These are phyloP conservation scores for Ageneiosus marmoratus DNA, from an alignment of 2,113 vertebrate species.

Conservation along the genomic window DNA sequence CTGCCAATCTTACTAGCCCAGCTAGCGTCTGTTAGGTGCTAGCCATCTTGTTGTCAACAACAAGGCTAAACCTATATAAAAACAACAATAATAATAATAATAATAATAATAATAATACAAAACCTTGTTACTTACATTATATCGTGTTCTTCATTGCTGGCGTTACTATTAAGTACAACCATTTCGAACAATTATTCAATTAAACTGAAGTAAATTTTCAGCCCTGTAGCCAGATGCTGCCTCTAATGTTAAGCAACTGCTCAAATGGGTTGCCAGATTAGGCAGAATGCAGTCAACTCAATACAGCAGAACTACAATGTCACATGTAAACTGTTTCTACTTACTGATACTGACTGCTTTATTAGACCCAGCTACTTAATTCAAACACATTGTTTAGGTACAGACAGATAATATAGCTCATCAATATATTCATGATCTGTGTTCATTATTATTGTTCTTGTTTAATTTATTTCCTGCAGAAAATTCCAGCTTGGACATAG, in stretches of 20 bases:
- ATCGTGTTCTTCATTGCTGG: conserved; percentile 69
- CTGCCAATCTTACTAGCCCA: too few species aligned
- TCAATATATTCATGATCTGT: not conserved
- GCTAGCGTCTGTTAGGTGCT: too few species aligned
- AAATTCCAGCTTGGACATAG: too few species aligned
- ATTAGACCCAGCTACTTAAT: not conserved
- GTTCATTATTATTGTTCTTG: not conserved
- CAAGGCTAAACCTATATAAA: too few species aligned
- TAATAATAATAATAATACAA: too few species aligned
- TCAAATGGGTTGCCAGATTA: too few species aligned
- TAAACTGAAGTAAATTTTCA: not conserved
- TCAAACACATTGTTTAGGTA: not conserved
- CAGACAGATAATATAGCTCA: not conserved
- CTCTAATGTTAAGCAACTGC: conserved; percentile 12
- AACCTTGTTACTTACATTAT: conserved; percentile 70
- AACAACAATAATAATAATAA: not conserved
- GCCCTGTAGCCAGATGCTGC: not conserved
- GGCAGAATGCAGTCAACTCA: not conserved
- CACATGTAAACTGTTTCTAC: not conserved
- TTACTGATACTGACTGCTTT: not conserved
- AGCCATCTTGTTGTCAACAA: too few species aligned
- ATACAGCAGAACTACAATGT: not conserved
- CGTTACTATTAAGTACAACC: conserved; percentile 71
- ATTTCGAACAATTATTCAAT: conserved; percentile 58
- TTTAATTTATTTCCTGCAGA: not conserved